phyloP scores from a whole-genome alignment of 2,113 vertebrate species.

The Prolemur simus region DNA sequence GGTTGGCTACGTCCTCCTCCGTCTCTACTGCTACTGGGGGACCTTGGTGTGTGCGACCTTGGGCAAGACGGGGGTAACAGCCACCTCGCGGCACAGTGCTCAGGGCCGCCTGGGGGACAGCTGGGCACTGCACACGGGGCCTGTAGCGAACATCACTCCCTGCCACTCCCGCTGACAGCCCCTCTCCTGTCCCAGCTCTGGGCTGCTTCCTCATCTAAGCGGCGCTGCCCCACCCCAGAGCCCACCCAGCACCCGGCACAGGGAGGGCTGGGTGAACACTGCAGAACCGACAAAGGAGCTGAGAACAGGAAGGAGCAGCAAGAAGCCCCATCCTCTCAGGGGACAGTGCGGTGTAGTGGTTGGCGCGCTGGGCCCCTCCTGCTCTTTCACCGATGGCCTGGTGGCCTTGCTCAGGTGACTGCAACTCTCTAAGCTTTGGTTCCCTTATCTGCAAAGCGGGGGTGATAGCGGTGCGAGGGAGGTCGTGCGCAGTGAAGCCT shows the following conservation, averaged over 20 bases:
- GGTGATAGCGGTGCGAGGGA: accelerated
- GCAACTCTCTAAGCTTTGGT: not conserved
- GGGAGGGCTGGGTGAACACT: accelerated
- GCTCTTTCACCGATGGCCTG: accelerated
- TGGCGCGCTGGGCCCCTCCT: accelerated
- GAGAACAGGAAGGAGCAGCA: not conserved
- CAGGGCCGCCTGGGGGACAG: no score
- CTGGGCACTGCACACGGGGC: accelerated
- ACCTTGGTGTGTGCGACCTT: not conserved
- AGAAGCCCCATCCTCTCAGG: accelerated
- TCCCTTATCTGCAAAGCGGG: not conserved
- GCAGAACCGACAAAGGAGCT: not conserved
- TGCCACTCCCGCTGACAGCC: not conserved
- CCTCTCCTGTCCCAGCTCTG: accelerated
- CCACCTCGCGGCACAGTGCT: accelerated
- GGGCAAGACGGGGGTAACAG: not conserved
- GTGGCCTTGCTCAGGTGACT: not conserved
- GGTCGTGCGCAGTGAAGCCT: accelerated
- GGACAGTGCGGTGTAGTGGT: accelerated
- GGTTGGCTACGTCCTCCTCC: accelerated
- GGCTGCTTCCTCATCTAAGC: no score
- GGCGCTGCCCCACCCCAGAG: not conserved
- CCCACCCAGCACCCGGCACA: not conserved
- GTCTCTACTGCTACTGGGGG: not conserved
- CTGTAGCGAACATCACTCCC: accelerated